These are phyloP conservation scores for Drosophila melanocephala DNA, from an alignment of 2,888 invertebrate species.

Conservation along the genomic window DNA sequence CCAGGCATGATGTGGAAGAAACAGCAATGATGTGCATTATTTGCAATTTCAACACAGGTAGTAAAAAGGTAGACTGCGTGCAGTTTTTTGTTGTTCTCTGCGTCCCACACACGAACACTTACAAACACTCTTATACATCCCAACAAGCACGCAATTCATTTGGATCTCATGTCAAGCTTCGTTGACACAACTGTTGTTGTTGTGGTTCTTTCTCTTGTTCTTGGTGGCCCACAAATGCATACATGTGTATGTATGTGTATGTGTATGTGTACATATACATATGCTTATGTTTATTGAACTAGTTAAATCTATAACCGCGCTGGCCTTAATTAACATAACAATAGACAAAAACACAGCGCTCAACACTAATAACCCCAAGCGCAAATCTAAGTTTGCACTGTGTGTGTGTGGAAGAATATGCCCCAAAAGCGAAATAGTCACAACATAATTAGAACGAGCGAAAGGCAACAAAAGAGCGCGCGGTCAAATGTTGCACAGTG, in stretches of 20 bases:
- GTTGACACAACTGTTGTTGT: constrained; percentile 41
- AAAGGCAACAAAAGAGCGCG: constrained; percentile 53
- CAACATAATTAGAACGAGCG: constrained; percentile 72
- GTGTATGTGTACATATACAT: constrained; percentile 6
- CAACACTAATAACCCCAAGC: constrained; percentile 51
- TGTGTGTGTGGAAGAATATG: constrained; percentile 42
- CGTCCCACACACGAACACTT: constrained; percentile 35
- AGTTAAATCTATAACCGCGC: constrained; percentile 66
- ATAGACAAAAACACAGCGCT: constrained; percentile 50
- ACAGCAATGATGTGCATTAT: constrained; percentile 61
- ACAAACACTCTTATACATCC: constrained; percentile 2
- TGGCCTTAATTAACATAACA: constrained; percentile 82
- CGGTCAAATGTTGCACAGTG: constrained; percentile 66
- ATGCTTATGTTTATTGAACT: constrained; percentile 64
- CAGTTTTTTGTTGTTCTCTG: constrained; percentile 40
- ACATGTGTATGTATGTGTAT: neutral
- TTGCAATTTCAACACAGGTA: constrained; percentile 41
- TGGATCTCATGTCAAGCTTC: constrained; percentile 45
- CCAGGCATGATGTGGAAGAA: constrained; percentile 32
- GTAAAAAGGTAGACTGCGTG: constrained; percentile 47
- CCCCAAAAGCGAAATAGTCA: constrained; percentile 55
- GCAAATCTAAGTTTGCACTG: constrained; percentile 25
- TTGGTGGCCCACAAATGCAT: constrained; percentile 30
- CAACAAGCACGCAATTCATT: constrained; percentile 20
- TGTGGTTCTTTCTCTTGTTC: constrained; percentile 23